A percentile compares a stretch with the other conserved stretches of the same genome.
Evolutionary conservation across 2,113 vertebrate species (phyloP).

Genomic region (Ceyx cyanopectus): DNA sequence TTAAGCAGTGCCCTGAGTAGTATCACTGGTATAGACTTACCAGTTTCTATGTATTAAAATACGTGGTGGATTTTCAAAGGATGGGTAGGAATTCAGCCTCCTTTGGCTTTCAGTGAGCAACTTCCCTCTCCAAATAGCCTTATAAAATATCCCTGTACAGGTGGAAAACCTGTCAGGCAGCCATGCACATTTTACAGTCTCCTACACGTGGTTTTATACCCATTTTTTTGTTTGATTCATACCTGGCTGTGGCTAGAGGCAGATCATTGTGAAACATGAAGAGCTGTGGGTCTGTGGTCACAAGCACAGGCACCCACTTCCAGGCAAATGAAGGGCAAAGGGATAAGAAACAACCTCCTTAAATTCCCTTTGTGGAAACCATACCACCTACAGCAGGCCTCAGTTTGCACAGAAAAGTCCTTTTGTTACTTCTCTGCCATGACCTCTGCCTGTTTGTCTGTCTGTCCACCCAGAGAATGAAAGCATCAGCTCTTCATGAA

Average conservation of each 20-base stretch:
- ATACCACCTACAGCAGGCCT: neutral
- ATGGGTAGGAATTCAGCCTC: neutral
- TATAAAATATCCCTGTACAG: neutral
- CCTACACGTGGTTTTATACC: neutral
- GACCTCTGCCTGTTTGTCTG: slow-evolving; percentile 35
- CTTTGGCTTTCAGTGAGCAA: neutral
- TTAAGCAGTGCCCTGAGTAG: neutral
- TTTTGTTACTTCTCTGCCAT: neutral
- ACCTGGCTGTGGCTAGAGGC: neutral
- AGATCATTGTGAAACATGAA: neutral
- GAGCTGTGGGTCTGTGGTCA: neutral
- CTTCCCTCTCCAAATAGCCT: neutral
- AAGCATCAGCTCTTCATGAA: neutral
- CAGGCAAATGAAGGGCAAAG: neutral
- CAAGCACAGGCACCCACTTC: neutral
- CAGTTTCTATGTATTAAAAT: neutral
- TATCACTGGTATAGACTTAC: neutral
- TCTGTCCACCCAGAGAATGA: slow-evolving; percentile 13
- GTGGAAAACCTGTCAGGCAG: neutral
- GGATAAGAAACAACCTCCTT: neutral
- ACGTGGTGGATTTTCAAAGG: neutral
- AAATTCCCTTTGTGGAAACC: neutral
- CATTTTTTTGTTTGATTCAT: neutral
- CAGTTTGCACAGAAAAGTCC: neutral
- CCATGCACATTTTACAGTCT: neutral